phyloP scores from a whole-genome alignment of 35 echinoderm and acorn worm species.

The Apostichopus japonicus region DNA sequence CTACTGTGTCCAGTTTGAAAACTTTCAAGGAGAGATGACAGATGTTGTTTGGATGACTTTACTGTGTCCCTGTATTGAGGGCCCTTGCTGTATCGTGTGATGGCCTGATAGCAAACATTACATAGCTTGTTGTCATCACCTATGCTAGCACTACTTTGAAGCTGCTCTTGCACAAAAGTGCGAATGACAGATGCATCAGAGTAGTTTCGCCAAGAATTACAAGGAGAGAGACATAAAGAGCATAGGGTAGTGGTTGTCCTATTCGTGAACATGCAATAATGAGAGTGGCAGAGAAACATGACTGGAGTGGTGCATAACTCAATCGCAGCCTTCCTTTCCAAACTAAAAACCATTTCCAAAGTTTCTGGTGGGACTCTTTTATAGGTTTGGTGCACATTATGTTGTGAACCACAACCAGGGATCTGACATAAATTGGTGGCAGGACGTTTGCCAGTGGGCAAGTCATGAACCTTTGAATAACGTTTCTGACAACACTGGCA shows the following conservation, averaged over 20 bases:
- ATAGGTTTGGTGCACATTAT: not conserved
- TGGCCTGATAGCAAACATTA: slow-evolving; percentile 37
- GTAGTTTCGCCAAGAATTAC: not conserved
- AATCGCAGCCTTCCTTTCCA: not conserved
- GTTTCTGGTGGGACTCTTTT: not conserved
- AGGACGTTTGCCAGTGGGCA: not conserved
- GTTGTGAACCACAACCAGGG: not conserved
- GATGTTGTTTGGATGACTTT: not conserved
- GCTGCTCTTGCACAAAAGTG: not conserved
- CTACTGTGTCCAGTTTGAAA: not conserved
- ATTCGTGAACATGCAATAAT: slow-evolving; percentile 23
- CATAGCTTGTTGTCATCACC: not conserved
- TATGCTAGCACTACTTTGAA: not conserved
- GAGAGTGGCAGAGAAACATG: slow-evolving; percentile 40
- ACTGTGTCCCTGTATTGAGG: too few species aligned
- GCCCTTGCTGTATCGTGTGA: slow-evolving; percentile 26
- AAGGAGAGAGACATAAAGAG: not conserved
- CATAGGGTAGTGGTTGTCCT: not conserved
- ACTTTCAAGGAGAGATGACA: not conserved
- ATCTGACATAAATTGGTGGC: slow-evolving; percentile 10
- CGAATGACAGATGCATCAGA: not conserved
- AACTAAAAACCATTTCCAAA: not conserved
- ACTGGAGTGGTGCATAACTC: not conserved
- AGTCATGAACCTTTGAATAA: not conserved
- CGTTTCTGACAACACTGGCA: not conserved